Evolutionary conservation across 2,797 vertebrate species (phyloP), one percentile per base, ranked within the genome.

Genomic region (Meda fulgida): DNA sequence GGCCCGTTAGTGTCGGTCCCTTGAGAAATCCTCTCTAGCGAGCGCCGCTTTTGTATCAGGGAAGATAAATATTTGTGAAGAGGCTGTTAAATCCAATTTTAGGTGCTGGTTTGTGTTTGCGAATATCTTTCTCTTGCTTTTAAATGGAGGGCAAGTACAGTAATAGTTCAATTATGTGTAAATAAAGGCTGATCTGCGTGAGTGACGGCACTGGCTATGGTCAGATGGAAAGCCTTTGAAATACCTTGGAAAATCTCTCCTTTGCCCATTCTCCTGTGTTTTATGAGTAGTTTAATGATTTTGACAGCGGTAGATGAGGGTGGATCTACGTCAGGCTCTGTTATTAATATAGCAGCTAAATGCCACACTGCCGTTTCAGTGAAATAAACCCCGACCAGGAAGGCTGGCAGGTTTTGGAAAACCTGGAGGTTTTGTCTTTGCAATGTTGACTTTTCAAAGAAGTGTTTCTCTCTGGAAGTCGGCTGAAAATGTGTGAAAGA

Each of bases 361-460:
- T 78, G 67, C n/a, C 70, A 75, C 31, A 51, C 53, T 18, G 55
- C 10, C 34, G 31, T 70, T 82, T 46, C 34, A 2, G 26, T 60
- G 55, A 78, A 85, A 78, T 71, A 19, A 69, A 81, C 43, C 51
- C 26, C 11, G 65, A 63, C n/a, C 76, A 38, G 46, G 51, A 7
- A 60, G 40, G 4, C 84, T 53, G 77, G 55, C 78, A 36, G 43
- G 48, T 18, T 83, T 89, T 87, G 53, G 87, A 78, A 85, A 89
- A 86, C 84, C 90, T 93, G 90, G 90, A 36, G 43, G 48, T 18
- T 23, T 51, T 92, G 91, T 90, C 91, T 88, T 82, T 89, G 89
- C 88, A 90, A 91, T 87, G 85, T 78, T 84, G 85, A 90, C 88
- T 92, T 92, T 90, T 92, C 90, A 89, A 86, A 92, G 87, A 90